Evolutionary conservation across 2,113 vertebrate species (phyloP), one percentile per base, ranked within the genome.

Genomic region (Malurus melanocephalus): DNA sequence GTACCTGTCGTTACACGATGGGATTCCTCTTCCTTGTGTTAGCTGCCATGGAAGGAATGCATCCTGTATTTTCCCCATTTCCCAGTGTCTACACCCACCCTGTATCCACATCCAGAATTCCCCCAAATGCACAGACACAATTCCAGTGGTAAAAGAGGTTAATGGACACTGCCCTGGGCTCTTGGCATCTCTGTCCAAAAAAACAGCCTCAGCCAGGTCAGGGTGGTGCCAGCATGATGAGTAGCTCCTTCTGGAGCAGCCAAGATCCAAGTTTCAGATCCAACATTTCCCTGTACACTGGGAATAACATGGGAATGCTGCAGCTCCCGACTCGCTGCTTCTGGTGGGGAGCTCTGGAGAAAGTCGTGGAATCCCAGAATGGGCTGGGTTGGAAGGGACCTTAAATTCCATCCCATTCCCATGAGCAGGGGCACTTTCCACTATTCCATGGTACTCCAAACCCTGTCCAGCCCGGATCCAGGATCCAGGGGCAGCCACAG

Each of bases 401-500:
- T 66, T 17, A 24, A 16, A 51, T 0, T 8, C 7, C 16, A 32
- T 32, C 27, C n/a, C 11, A 17, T 55, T 1, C 13, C 65, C 43
- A 6, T 3, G 53, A 40, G 53, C 48, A 82, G 56, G 55, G 26
- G 56, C 35, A 38, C 23, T 18, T 89, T 0, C 32, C 35, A 4
- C 35, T 3, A 0, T 27, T 45, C 72, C 71, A 76, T 35, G 43
- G 0, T 35, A 56, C 43, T 45, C 78, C 46, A 11, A 46, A 15
- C 6, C 15, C 21, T 1, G 0, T 65, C 52, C 40, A 48, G 0
- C 35, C 49, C 30, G 43, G 21, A 23, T 32, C 30, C 71, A 43
- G 86, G 42, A 76, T 56, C 13, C 56, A 69, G 78, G 22, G 17
- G 9, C 59, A 87, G 57, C 51, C 75, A 4, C 33, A 49, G 49